Evolutionary conservation across 2,797 vertebrate species (phyloP), one percentile per base, ranked within the genome.

Genomic region (Clarias platycephalus): DNA sequence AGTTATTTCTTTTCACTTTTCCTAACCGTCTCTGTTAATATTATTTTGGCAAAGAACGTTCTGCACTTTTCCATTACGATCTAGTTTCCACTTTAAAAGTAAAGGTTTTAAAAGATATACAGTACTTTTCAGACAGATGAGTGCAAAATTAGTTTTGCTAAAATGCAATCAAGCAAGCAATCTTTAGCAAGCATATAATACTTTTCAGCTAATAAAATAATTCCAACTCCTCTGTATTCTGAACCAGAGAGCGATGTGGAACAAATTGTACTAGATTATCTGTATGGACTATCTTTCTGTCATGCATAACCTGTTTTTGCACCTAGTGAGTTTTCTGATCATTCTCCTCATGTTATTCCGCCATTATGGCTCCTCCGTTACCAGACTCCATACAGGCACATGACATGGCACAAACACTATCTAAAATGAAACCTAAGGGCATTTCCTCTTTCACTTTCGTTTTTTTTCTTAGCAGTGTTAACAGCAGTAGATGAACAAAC

Each of bases 311-410:
- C 53, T 24, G 24, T 40, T 20, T 76, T 31, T 34, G 71, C n/a
- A 74, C 44, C 44, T 18, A 28, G 0, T 76, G 8, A 76, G 9
- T 58, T 34, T 57, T 83, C 64, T 81, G 83, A 49, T 70, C 64
- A 28, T 37, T 70, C 84, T 58, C 80, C 80, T 85, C 87, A 90
- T 85, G 82, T 62, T 58, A 85, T 85, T 87, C 84, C 76, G 64
- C 44, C 10, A 49, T 44, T 44, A 44, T 2, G 44, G 49, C 31
- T 82, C 86, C 1, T 34, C 49, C n/a, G 26, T 76, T 53, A 76
- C 74, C 86, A 84, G 28, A 82, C 72, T 85, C 72, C 68, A 37
- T 49, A 13, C 60, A 83, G 53, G 24, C 82, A 57, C 9, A 34
- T 63, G 31, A 16, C 62, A 37, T 67, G 72, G 77, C 15, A 22